These are phyloP conservation scores for Cheiracanthium punctorium DNA, from an alignment of 2,888 invertebrate species.

Conservation along the genomic window DNA sequence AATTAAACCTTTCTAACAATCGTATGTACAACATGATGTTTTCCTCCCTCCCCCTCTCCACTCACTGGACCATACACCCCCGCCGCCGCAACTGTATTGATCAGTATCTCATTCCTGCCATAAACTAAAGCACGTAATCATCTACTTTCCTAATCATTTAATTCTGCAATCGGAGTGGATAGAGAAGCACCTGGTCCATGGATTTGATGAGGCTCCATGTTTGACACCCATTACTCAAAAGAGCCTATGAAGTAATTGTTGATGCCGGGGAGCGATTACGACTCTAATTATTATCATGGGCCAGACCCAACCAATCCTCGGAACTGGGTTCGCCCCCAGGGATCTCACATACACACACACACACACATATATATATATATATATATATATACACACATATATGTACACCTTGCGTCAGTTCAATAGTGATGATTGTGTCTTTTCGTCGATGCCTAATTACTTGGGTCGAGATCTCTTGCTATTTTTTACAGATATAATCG, in stretches of 20 bases:
- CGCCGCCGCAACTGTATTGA: not conserved
- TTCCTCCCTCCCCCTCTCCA: not conserved
- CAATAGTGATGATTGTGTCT: slow-evolving; percentile 1
- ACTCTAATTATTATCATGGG: slow-evolving; percentile 62
- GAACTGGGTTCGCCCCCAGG: slow-evolving; percentile 10
- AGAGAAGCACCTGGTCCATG: not conserved
- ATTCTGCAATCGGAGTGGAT: not conserved
- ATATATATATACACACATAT: too few species aligned
- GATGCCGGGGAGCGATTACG: slow-evolving; percentile 57
- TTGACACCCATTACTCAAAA: slow-evolving; percentile 66
- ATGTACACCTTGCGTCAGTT: slow-evolving; percentile 12
- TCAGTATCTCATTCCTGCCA: not conserved
- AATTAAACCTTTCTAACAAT: not conserved
- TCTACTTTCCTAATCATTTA: not conserved
- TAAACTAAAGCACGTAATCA: not conserved
- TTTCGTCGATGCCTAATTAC: slow-evolving; percentile 7
- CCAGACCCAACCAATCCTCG: slow-evolving; percentile 55
- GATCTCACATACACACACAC: slow-evolving; percentile 12
- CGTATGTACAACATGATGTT: not conserved
- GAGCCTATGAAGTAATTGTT: slow-evolving; percentile 63
- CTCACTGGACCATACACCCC: not conserved
- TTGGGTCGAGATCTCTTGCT: not conserved
- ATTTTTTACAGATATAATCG: slow-evolving; percentile 23
- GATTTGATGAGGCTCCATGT: slow-evolving; percentile 36
- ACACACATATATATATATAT: too few species aligned